Conservation (phyloP, 2,113 vertebrate species). For the Myrmophylax atrothorax region DNA sequence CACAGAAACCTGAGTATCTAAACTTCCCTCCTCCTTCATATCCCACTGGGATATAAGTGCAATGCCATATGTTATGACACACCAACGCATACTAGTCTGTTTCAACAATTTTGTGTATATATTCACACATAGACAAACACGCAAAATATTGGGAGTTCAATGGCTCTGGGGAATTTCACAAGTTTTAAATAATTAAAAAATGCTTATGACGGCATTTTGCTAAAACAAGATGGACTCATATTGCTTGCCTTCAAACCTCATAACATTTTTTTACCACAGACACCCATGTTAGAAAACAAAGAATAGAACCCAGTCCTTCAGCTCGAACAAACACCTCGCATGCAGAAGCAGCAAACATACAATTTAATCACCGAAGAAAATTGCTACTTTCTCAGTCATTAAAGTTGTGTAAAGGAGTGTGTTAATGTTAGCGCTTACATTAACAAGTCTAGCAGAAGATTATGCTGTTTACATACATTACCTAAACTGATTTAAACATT, state of each 20-base stretch:
- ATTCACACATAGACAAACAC: slow-evolving; percentile 11
- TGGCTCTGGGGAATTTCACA: background rate
- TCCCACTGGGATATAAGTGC: slow-evolving; percentile 11
- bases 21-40: slow-evolving; percentile 7
- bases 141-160: background rate
- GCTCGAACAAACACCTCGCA: slow-evolving; percentile 15
- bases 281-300: background rate
- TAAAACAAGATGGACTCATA: background rate
- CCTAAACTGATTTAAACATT: slow-evolving; percentile 55
- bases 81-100: background rate
- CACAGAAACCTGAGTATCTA: slow-evolving; percentile 4
- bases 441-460: slow-evolving; percentile 65
- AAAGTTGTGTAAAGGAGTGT: slow-evolving; percentile 47
- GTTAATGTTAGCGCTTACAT: slow-evolving; percentile 63
- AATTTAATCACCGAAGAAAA: slow-evolving; percentile 49
- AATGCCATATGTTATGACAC: slow-evolving; percentile 14
- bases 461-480: slow-evolving; percentile 62
- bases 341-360: background rate
- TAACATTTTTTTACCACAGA: background rate
- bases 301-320: background rate
- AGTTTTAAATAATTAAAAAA: background rate
- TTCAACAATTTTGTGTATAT: background rate
- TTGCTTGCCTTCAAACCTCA: background rate
- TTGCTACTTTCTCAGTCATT: slow-evolving; percentile 59
- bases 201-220: background rate